A percentile compares a stretch with the other conserved stretches of the same genome.
Evolutionary conservation across 2,113 vertebrate genomes (phyloP).

Genomic region (Zosterops lateralis): DNA sequence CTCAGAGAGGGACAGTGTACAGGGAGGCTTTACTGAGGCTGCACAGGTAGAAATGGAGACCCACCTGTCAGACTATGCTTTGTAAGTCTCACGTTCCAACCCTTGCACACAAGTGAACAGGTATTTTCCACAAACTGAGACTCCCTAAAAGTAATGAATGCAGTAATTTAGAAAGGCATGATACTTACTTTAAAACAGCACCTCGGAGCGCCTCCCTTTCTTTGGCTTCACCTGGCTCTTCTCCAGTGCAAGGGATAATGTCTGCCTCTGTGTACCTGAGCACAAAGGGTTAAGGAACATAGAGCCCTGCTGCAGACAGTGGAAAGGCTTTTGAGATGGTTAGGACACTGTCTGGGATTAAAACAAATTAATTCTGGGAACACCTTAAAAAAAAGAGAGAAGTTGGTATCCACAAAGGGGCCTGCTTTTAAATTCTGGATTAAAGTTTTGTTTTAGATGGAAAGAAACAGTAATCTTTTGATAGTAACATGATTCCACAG

Average conservation of each 20-base stretch:
- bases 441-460: neutral
- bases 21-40: neutral
- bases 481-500: neutral
- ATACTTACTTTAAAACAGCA: conserved; percentile 93
- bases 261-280: conserved; percentile 97
- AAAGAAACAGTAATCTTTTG: neutral
- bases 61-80: accelerated
- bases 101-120: neutral
- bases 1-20: neutral
- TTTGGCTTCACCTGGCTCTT: conserved; percentile 96
- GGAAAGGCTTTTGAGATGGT: neutral
- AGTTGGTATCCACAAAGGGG: neutral
- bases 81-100: accelerated
- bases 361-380: neutral
- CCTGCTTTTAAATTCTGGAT: neutral
- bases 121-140: neutral
- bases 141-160: neutral
- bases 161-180: neutral
- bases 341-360: neutral
- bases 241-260: conserved; percentile 96
- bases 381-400: neutral
- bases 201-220: conserved; percentile 95
- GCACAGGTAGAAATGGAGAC: neutral
- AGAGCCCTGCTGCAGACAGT: neutral
- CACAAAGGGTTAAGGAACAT: conserved; percentile 74